Evolutionary conservation across 2,888 invertebrate genomes (phyloP).

Genomic region (Spilosoma lubricipeda): DNA sequence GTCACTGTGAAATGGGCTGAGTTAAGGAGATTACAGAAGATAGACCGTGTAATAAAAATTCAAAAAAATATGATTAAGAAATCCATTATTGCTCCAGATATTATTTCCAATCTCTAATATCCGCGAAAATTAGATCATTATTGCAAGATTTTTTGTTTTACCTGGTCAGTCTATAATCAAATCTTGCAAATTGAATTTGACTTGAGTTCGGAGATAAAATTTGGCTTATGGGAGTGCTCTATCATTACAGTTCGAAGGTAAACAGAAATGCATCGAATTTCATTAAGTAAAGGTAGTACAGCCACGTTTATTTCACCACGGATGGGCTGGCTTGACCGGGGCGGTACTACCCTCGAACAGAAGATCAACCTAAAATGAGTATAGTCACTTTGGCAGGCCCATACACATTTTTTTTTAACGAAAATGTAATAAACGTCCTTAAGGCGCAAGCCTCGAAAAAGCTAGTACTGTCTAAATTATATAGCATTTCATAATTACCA

Average conservation of each 20-base stretch:
- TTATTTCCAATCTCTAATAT: not conserved
- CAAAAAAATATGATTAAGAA: not conserved
- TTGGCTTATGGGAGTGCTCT: not conserved
- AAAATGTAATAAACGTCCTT: not conserved
- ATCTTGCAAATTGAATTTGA: not conserved
- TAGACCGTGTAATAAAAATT: slow-evolving; percentile 4
- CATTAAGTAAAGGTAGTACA: too few relatives aligned
- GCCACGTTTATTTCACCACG: too few relatives aligned
- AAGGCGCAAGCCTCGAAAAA: not conserved
- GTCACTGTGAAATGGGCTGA: slow-evolving; percentile 35
- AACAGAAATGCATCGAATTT: not conserved
- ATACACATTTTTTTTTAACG: too few relatives aligned
- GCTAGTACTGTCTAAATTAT: not conserved
- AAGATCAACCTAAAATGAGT: too few relatives aligned
- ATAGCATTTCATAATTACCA: not conserved
- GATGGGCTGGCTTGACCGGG: too few relatives aligned
- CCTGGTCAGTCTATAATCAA: not conserved
- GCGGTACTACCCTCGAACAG: too few relatives aligned
- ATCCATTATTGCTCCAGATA: not conserved
- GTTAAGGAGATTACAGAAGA: slow-evolving; percentile 19
- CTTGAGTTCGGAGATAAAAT: not conserved
- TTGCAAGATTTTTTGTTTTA: not conserved
- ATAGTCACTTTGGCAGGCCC: too few relatives aligned
- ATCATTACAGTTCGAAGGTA: not conserved
- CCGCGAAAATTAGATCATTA: not conserved